Percentiles rank a stretch among this genome's conserved stretches.
Conservation (phyloP, 2,797 vertebrate genomes). For the Pempheris klunzingeri region DNA sequence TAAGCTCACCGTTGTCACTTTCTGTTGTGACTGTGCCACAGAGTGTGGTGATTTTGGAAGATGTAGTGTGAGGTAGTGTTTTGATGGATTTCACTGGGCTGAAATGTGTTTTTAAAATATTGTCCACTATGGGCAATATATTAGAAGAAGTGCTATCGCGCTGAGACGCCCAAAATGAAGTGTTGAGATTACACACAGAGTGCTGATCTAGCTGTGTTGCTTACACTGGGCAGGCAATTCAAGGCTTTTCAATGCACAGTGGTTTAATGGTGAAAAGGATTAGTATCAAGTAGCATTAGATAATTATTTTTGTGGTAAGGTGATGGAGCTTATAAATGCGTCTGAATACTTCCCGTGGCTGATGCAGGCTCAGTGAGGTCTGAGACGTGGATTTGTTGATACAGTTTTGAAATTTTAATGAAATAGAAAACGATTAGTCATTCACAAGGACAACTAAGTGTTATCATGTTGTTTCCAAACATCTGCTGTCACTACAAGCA, state of each 20-base stretch:
- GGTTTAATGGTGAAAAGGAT: neutral
- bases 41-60: neutral
- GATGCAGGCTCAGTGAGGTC: neutral
- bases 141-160: neutral
- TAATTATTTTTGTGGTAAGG: neutral
- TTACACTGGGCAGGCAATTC: neutral
- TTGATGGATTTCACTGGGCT: neutral
- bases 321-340: neutral
- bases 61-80: neutral
- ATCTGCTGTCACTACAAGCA: constrained; percentile 27
- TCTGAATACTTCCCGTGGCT: neutral
- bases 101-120: neutral
- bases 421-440: neutral
- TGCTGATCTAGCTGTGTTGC: neutral
- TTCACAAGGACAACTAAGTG: constrained; percentile 29
- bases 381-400: neutral
- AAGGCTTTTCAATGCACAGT: neutral
- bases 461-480: constrained; percentile 29
- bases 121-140: neutral
- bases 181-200: neutral
- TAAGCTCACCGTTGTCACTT: neutral
- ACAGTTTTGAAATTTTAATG: constrained; percentile 3
- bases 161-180: neutral
- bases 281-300: neutral
- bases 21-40: neutral